Evolutionary conservation across 2,113 vertebrate genomes (phyloP).

Genomic region (Cryptotis parvus): DNA sequence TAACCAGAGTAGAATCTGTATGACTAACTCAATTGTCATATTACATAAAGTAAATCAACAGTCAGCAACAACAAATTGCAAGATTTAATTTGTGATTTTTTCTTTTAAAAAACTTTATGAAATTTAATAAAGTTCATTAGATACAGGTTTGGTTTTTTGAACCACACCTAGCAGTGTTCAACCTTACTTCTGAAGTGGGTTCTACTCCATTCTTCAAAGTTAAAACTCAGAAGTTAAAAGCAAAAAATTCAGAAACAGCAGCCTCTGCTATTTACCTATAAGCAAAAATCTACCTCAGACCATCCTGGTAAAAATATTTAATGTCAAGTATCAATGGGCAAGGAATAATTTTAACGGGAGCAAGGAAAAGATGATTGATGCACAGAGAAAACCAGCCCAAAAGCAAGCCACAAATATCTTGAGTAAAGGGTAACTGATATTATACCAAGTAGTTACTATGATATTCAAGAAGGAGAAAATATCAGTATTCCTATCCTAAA

Average conservation of each 20-base stretch:
- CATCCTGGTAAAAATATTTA: not conserved
- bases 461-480: not conserved
- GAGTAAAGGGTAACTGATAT: not conserved
- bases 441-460: not conserved
- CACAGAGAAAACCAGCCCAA: not conserved
- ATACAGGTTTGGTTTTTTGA: too few relatives aligned
- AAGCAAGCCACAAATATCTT: not conserved
- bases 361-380: not conserved
- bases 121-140: not conserved
- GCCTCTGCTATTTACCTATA: conserved; percentile 50
- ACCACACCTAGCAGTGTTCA: too few relatives aligned
- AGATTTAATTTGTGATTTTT: conserved; percentile 52
- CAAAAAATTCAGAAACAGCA: conserved; percentile 14
- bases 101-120: too few relatives aligned
- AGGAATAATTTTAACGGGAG: not conserved
- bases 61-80: conserved; percentile 53
- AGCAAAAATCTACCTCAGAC: conserved; percentile 42
- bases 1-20: conserved; percentile 15
- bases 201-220: conserved; percentile 67
- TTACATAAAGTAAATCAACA: conserved; percentile 30
- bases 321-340: conserved; percentile 28
- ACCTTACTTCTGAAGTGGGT: conserved; percentile 29
- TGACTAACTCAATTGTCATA: conserved; percentile 68
- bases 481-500: conserved; percentile 25
- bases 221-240: conserved; percentile 47